Base-by-base conservation (phyloP, 2,888 invertebrate species). In the Megalurothrips usitatus region DNA sequence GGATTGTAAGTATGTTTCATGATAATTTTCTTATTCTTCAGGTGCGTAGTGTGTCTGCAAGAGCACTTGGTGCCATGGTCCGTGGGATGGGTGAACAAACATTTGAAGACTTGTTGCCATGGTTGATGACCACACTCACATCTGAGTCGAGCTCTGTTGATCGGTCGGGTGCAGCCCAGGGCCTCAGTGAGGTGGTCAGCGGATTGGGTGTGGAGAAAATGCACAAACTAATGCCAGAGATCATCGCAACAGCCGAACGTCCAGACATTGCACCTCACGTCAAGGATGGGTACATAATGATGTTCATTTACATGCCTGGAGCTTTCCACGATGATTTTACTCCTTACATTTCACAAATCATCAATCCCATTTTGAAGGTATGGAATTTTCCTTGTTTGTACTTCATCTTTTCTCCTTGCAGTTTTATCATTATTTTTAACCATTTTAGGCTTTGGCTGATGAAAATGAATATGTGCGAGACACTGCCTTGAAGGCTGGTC, bases 211-310 rank as follows among this genome's bases (percentile, higher is more conserved):
- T 96, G 49, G 96, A 96, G 85, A 98, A 98, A 88, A 90, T 99
- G 84, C 94, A 97, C 86, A 95, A 95, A 88, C 91, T 99, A 81
- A 99, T 99, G 98, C 98, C 98, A 90, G 96, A 98, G 86, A 97
- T 98, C 83, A 97, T 98, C 84, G 91, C 94, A 80, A 98, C 97
- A 0, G 96, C 98, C 0, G 96, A 97, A 87, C 91, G 97, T 82
- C 92, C 93, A 0, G 97, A 97, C 87, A 96, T 97, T 85, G 96
- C 97, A 10, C 96, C 99, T 0, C 97, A 98, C 88, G 98, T 99
- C 1, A 96, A 99, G 86, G 99, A 99, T 89, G 99, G 99, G 78
- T 99, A 99, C 89, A 98, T 99, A 83, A 98, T 99, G 97, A 97
- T 99, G 96, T 99, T 98, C 88, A 99, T 99, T 86, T 99, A 99